phyloP scores from a whole-genome alignment of 1,140 invertebrate genomes.

The Penaeus japonicus region DNA sequence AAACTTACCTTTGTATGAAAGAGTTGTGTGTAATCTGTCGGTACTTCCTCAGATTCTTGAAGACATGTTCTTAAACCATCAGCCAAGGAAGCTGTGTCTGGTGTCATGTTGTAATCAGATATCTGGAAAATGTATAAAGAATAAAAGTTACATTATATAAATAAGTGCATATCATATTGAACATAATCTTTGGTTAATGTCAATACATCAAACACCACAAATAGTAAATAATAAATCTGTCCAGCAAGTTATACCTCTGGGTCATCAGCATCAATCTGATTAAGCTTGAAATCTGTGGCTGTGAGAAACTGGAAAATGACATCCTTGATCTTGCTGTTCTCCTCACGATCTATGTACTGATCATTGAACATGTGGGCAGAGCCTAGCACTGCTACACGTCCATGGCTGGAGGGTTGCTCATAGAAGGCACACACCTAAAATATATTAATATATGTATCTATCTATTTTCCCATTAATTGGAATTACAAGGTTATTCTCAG shows the following conservation, averaged over 20 bases:
- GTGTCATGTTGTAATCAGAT: conserved; percentile 90
- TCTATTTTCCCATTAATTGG: too few relatives aligned
- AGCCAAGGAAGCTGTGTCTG: conserved; percentile 85
- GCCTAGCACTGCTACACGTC: conserved; percentile 70
- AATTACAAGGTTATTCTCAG: not conserved
- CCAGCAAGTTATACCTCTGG: conserved; percentile 75
- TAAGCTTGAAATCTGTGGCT: conserved; percentile 75
- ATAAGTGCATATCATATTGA: not conserved
- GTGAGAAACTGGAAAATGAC: conserved; percentile 86
- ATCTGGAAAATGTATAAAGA: conserved; percentile 69
- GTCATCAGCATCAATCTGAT: conserved; percentile 88
- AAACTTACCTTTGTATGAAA: conserved; percentile 86
- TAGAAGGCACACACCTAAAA: conserved; percentile 57
- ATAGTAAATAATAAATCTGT: not conserved
- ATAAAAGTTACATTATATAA: conserved; percentile 20
- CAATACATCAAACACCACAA: too few relatives aligned
- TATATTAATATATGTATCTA: not conserved
- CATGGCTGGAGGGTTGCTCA: conserved; percentile 60
- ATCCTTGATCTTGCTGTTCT: conserved; percentile 90
- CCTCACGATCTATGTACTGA: conserved; percentile 92
- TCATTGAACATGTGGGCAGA: conserved; percentile 72
- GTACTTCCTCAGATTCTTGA: conserved; percentile 79
- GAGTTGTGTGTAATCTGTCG: conserved; percentile 80
- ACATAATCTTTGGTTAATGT: too few relatives aligned
- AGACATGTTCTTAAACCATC: conserved; percentile 84